Evolutionary conservation across 2,113 vertebrate species (phyloP), one percentile per base, ranked within the genome.

Genomic region (Pogonocichla stellata): DNA sequence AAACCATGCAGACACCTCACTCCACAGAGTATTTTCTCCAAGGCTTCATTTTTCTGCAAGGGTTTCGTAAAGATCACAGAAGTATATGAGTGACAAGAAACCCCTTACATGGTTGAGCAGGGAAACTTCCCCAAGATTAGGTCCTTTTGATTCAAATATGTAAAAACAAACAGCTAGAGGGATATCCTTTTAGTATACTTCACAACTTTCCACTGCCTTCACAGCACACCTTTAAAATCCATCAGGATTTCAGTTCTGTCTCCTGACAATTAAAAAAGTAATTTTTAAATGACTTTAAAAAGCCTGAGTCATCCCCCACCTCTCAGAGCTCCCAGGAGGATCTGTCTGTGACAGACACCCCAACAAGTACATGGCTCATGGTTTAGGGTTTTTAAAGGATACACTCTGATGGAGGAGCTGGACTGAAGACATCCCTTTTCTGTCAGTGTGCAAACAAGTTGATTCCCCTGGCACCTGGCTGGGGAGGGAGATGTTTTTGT

Each of bases 241-340:
- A 17, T 38, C 34, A 34, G 17, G 33, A 50, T 42, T 91, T 90
- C 26, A 66, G 13, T 58, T 47, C 13, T 57, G 12, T 19, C 38
- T 88, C 29, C 34, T 70, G 34, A 16, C 43, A 73, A 26, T 17
- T 26, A 48, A 62, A 74, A 42, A 40, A 53, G 11, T 29, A 0
- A 34, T 53, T 79, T 65, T 53, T 4, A 34, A 53, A 79, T 34
- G 0, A 53, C 38, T 53, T 64, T 29, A 2, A 23, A 42, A 64
- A 34, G 19, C 22, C 8, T 0, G 0, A 38, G 54, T 50, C 7
- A 24, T 33, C 58, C 9, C 34, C 12, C 1, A 2, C 3, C 34
- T 54, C 51, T 71, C 56, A 66, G 38, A 19, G 33, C 9, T 85
- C 24, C 20, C 10, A 45, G 38, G 18, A 80, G 6, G 33, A 42